Base-by-base conservation (phyloP, 2,797 vertebrate genomes). In the Gymnopithys bicolor region DNA sequence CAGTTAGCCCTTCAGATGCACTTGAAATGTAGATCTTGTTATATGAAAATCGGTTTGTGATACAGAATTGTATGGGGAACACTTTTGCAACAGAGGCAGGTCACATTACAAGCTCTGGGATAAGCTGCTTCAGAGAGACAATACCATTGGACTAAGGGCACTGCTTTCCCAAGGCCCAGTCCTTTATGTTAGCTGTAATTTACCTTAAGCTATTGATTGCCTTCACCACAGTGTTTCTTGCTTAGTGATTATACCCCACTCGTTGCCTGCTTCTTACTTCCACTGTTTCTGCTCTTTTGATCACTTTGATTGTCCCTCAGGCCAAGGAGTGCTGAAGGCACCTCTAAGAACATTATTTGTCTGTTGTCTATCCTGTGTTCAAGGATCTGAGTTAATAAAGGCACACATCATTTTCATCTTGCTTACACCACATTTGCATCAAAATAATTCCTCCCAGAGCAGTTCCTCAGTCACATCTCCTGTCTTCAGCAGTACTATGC, bases 1-100 rank as follows among this genome's bases (percentile, higher is more conserved):
- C 41, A 83, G n/a, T 45, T 35, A 93, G 68, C 60, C 90, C 58
- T 93, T 92, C 77, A 80, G 53, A 83, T 75, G 68, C 64, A 75
- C 78, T 92, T 80, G 70, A 95, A 93, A 90, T 7, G 13, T 22
- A 68, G 41, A 35, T 60, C 68, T 80, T 63, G 41, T 79, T 74
- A 39, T 28, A 79, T 22, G 25, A 90, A 87, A 87, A 82, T 12
- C 53, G 23, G 33, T 58, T 85, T 64, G 78, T 69, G 56, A 51
- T 77, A 77, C 49, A 46, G 48, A 82, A 93, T 79, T 55, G 52
- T 63, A 43, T 2, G 3, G 33, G n/a, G 41, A 76, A 76, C 13
- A 13, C 48, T 86, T 81, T 48, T 67, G 56, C 66, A 84, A 58
- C 37, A 71, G 56, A 63, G 24, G 15, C 23, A 62, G 46, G n/a